Conservation (phyloP, 2,113 vertebrate species). For the Xenopus borealis region DNA sequence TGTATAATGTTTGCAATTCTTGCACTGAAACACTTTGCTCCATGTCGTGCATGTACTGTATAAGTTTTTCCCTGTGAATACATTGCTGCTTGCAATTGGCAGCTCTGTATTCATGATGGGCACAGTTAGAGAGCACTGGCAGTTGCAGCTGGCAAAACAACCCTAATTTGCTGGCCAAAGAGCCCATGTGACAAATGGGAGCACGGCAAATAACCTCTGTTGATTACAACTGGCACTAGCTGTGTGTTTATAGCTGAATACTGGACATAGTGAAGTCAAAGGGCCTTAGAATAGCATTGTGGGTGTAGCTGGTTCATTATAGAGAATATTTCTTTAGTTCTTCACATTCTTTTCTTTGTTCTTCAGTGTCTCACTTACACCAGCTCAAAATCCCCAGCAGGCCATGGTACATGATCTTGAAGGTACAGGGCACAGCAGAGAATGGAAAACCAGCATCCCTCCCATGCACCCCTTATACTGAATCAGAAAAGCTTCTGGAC, state of each 20-base stretch:
- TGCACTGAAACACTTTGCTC: too few relatives aligned
- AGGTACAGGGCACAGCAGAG: background rate
- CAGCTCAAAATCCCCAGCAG: slow-evolving; percentile 14
- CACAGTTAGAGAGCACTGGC: too few relatives aligned
- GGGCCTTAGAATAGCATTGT: background rate
- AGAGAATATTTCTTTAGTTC: background rate
- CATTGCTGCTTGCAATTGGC: too few relatives aligned
- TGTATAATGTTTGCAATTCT: too few relatives aligned
- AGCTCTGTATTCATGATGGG: too few relatives aligned
- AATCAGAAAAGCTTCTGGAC: slow-evolving; percentile 57
- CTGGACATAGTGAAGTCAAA: background rate
- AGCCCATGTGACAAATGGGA: too few relatives aligned
- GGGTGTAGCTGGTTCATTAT: background rate
- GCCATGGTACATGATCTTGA: slow-evolving; percentile 9
- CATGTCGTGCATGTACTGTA: too few relatives aligned
- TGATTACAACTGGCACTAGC: too few relatives aligned
- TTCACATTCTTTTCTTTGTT: background rate
- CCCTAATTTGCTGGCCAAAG: too few relatives aligned
- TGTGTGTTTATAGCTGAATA: background rate
- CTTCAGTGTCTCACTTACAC: slow-evolving; percentile 33
- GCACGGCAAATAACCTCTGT: too few relatives aligned
- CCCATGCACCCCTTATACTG: slow-evolving; percentile 42
- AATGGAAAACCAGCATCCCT: slow-evolving; percentile 38
- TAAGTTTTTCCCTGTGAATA: too few relatives aligned
- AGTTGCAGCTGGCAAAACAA: too few relatives aligned